These are phyloP conservation scores for Neosilurus mollespiculum DNA, from an alignment of 2,797 vertebrate species.

Conservation along the genomic window DNA sequence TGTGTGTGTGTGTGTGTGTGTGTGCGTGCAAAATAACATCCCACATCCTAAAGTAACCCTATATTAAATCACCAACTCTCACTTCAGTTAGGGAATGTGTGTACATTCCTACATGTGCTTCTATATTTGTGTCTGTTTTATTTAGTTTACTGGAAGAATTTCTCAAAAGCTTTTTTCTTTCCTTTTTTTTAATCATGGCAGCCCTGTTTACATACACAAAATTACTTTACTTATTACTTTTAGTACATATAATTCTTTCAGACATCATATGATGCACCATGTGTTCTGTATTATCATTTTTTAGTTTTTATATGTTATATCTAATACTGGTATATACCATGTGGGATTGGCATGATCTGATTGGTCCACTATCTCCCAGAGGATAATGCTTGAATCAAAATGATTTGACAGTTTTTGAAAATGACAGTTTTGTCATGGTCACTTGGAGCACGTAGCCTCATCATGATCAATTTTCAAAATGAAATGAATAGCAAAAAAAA, in stretches of 20 bases:
- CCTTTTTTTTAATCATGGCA: neutral
- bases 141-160: neutral
- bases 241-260: neutral
- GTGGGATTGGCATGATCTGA: too few species aligned
- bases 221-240: neutral
- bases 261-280: neutral
- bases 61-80: neutral
- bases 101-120: neutral
- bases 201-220: neutral
- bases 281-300: neutral
- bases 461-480: too few species aligned
- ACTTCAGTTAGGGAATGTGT: neutral
- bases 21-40: neutral
- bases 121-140: slow-evolving; percentile 8
- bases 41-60: slow-evolving; percentile 6
- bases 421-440: too few species aligned
- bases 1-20: slow-evolving; percentile 21
- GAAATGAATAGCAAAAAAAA: too few species aligned
- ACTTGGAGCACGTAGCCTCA: too few species aligned
- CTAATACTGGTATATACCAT: too few species aligned
- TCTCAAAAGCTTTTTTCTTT: neutral
- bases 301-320: too few species aligned
- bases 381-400: too few species aligned
- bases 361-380: too few species aligned
- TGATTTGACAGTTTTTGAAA: too few species aligned